These are phyloP conservation scores for Scaptomyza graminum DNA, from an alignment of 1,140 invertebrate genomes.

Conservation along the genomic window DNA sequence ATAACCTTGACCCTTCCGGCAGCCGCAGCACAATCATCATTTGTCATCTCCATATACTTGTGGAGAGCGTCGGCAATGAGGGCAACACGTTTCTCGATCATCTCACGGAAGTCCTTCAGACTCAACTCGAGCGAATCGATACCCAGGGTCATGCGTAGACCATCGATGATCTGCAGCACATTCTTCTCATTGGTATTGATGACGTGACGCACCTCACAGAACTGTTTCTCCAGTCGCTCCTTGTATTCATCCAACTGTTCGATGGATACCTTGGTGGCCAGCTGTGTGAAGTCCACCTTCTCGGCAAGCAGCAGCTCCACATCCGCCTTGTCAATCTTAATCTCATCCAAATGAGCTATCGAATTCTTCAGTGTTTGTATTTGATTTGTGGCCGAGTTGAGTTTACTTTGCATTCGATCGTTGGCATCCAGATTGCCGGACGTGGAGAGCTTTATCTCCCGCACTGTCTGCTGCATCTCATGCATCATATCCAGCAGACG, in stretches of 20 bases:
- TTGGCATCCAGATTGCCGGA: conserved; percentile 38
- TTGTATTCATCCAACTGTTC: conserved; percentile 88
- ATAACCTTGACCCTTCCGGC: conserved; percentile 87
- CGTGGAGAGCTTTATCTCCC: conserved; percentile 45
- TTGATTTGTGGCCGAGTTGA: conserved; percentile 25
- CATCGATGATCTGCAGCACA: conserved; percentile 87
- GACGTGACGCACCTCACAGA: conserved; percentile 87
- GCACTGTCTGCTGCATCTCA: conserved; percentile 53
- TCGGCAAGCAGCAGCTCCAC: conserved; percentile 88
- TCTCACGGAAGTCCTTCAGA: conserved; percentile 87
- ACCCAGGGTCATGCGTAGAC: conserved; percentile 88
- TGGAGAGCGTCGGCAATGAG: conserved; percentile 87
- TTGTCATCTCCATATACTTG: conserved; percentile 79
- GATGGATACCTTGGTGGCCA: conserved; percentile 89
- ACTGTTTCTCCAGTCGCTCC: conserved; percentile 86
- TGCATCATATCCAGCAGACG: conserved; percentile 49
- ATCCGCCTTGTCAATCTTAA: conserved; percentile 87
- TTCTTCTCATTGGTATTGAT: conserved; percentile 87
- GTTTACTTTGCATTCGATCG: conserved; percentile 18
- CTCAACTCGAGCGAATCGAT: conserved; percentile 88
- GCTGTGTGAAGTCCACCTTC: conserved; percentile 87
- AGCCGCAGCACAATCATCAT: conserved; percentile 88
- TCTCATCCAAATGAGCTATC: conserved; percentile 47
- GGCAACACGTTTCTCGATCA: conserved; percentile 87
- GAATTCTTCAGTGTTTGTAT: conserved; percentile 41